These are phyloP conservation scores for Oxyteleia sp. DNA, from an alignment of 2,888 invertebrate species.

Conservation along the genomic window DNA sequence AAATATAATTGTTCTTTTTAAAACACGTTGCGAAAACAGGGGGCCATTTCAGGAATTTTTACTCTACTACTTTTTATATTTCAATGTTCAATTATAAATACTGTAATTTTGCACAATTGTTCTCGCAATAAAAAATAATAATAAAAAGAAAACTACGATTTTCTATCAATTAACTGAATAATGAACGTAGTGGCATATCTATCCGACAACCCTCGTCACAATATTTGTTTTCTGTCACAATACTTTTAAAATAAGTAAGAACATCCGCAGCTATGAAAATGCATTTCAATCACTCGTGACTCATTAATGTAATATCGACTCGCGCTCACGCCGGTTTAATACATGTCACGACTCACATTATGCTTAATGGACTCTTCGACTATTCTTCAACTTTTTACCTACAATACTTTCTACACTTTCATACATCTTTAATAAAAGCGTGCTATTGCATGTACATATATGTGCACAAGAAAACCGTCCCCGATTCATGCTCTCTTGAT, in stretches of 20 bases:
- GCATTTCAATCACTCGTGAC: constrained; percentile 16
- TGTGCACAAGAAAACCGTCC: constrained; percentile 67
- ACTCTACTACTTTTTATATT: too few relatives aligned
- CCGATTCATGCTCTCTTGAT: constrained; percentile 76
- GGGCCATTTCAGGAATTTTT: too few relatives aligned
- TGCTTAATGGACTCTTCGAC: constrained; percentile 50
- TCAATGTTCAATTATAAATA: too few relatives aligned
- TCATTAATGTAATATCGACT: constrained; percentile 48
- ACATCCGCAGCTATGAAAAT: constrained; percentile 13
- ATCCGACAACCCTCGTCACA: constrained; percentile 16
- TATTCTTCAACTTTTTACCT: constrained; percentile 72
- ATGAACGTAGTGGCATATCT: too few relatives aligned
- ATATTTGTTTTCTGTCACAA: constrained; percentile 40
- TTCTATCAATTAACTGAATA: too few relatives aligned
- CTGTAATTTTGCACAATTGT: too few relatives aligned
- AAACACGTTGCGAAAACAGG: too few relatives aligned
- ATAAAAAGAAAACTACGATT: too few relatives aligned
- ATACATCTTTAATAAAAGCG: constrained; percentile 71
- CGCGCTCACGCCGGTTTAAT: constrained; percentile 18
- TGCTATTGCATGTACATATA: constrained; percentile 73
- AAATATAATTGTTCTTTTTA: too few relatives aligned
- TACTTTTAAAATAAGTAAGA: constrained; percentile 25
- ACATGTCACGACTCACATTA: constrained; percentile 46
- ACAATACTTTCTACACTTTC: constrained; percentile 68
- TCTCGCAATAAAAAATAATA: too few relatives aligned